Percentiles rank a stretch among this genome's conserved stretches.
phyloP scores from a whole-genome alignment of 2,797 vertebrate genomes.

The Acanthurus tractus region DNA sequence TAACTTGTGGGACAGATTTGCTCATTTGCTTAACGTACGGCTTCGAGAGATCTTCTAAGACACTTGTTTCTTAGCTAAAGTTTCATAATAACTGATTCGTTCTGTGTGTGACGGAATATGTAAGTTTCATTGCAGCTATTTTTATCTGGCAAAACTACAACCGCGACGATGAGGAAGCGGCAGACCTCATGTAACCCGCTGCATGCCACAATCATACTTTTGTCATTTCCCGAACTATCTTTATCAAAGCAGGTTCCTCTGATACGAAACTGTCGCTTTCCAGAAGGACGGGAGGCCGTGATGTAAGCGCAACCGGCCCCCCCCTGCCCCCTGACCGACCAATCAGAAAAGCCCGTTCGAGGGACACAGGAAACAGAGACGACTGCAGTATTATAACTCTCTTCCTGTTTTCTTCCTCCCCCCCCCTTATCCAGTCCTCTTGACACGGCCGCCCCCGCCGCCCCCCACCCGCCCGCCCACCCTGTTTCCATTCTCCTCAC shows the following conservation, averaged over 20 bases:
- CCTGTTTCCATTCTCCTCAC: constrained; percentile 68
- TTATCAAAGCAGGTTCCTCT: constrained; percentile 63
- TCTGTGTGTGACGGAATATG: not conserved
- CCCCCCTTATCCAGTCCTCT: constrained; percentile 58
- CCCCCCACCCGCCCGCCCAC: constrained; percentile 25
- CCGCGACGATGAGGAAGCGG: not conserved
- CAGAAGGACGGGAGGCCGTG: constrained; percentile 43
- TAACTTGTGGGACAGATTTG: no score
- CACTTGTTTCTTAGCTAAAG: not conserved
- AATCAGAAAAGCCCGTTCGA: constrained; percentile 67
- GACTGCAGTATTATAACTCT: constrained; percentile 73
- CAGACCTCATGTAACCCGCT: not conserved
- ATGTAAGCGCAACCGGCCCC: constrained; percentile 48
- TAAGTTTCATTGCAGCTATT: no score
- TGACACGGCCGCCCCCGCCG: constrained; percentile 13
- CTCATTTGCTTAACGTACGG: not conserved
- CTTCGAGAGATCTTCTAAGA: not conserved
- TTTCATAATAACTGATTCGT: not conserved
- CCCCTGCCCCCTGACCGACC: constrained; percentile 18
- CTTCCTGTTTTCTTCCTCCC: constrained; percentile 83
- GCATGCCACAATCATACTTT: not conserved
- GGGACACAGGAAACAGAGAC: constrained; percentile 80
- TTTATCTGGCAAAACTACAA: no score
- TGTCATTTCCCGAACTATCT: constrained; percentile 6
- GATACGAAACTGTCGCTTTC: constrained; percentile 58